Base-by-base conservation (phyloP, 2,113 vertebrate species). In the Microcebus jonahi region DNA sequence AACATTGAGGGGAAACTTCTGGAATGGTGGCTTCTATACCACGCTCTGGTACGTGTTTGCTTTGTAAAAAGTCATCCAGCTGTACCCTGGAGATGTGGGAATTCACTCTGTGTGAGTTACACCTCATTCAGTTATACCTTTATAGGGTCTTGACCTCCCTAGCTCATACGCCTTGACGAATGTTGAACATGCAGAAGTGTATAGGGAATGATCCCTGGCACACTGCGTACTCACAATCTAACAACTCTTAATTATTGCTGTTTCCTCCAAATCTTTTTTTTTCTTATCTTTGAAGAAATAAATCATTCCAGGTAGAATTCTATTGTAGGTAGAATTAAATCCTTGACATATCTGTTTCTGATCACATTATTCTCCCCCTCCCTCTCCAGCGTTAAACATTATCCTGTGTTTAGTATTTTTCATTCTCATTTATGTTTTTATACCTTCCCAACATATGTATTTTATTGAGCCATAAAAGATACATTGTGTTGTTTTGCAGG, bases 401-500 rank as follows among this genome's bases (percentile, higher is more conserved):
- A 45, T 13, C 17, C 65, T 25, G 63, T 23, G 7, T 8, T 63
- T 7, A n/a, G 39, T 6, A n/a, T 45, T 53, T 67, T 70, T n/a
- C 14, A 27, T 31, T 73, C 29, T 89, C 67, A 5, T 25, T 45
- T 36, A 7, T 15, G 31, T 61, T 61, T 82, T 48, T 2, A 8
- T 39, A n/a, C 12, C 39, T 92, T 81, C 34, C 65, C n/a, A 48
- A 3, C n/a, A 2, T 25, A 21, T 18, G 48, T 55, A 14, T 50
- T 71, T 50, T 39, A 42, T 61, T 55, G 25, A 73, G 73, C 84
- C 48, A 14, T 55, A 36, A 94, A 70, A 80, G 23, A 50, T 42
- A 31, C 12, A 18, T 15, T n/a, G 53, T 61, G 81, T 80, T 75
- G 53, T 90, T 95, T 75, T 61, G 45, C 42, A 31, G 91, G 45